These are phyloP conservation scores for Ectobius pallidus DNA, from an alignment of 2,888 invertebrate genomes.

Conservation along the genomic window DNA sequence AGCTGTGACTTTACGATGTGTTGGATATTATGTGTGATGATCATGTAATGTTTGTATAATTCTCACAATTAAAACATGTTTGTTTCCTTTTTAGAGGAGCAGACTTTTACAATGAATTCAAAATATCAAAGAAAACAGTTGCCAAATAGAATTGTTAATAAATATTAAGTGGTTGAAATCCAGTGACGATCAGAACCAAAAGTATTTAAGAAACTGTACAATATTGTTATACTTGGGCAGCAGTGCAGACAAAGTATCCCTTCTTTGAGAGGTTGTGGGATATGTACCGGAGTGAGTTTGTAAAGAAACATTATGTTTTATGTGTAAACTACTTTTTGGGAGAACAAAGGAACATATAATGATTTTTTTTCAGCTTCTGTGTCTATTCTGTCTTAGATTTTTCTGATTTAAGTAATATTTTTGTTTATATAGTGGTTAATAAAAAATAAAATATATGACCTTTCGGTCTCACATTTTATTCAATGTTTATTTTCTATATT, in stretches of 20 bases:
- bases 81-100: no score
- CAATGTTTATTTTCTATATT: no score
- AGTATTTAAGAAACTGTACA: not conserved
- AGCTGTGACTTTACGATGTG: no score
- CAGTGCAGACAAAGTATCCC: not conserved
- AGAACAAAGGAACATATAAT: not conserved
- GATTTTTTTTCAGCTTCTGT: not conserved
- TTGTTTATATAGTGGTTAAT: conserved; percentile 11
- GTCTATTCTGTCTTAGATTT: not conserved
- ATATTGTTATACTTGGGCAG: not conserved
- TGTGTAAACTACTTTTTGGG: conserved; percentile 3
- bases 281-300: not conserved
- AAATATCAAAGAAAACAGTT: not conserved
- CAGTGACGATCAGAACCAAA: no score
- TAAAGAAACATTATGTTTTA: not conserved
- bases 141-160: not conserved
- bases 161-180: not conserved
- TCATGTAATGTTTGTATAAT: no score
- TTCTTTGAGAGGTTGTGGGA: not conserved
- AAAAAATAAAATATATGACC: not conserved
- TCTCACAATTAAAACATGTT: no score
- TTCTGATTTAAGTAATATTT: not conserved
- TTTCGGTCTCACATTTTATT: conserved; percentile 3
- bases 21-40: no score
- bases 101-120: no score